phyloP scores from a whole-genome alignment of 64 coral and sea anemone species.

The Montipora sp. region DNA sequence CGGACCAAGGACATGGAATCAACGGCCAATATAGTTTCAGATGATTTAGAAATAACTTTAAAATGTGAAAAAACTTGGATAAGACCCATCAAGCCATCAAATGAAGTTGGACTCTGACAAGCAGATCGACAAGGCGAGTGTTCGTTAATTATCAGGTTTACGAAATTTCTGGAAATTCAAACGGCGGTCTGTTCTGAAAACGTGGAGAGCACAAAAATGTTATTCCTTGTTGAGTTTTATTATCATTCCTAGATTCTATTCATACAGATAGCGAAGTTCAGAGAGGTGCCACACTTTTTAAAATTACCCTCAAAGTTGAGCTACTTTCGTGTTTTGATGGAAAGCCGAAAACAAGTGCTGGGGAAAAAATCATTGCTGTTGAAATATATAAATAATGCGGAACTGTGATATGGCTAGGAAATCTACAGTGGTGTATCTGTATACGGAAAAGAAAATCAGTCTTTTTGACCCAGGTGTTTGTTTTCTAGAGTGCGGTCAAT shows the following conservation, averaged over 20 bases:
- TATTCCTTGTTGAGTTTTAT: neutral
- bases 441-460: neutral
- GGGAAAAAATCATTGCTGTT: neutral
- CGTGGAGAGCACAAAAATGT: neutral
- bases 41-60: neutral
- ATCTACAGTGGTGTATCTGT: neutral
- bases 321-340: neutral
- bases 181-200: neutral
- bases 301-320: neutral
- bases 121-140: neutral
- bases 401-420: neutral
- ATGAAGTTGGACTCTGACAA: neutral
- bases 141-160: neutral
- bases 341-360: neutral
- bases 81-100: neutral
- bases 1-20: too few relatives aligned
- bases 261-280: neutral
- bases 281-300: neutral
- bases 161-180: neutral
- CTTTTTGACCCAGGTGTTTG: neutral
- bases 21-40: too few relatives aligned
- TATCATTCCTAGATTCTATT: neutral
- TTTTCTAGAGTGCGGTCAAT: neutral
- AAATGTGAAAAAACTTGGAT: neutral
- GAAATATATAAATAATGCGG: neutral